phyloP scores from a whole-genome alignment of 2,113 vertebrate species.

The Chrysochloris asiatica region DNA sequence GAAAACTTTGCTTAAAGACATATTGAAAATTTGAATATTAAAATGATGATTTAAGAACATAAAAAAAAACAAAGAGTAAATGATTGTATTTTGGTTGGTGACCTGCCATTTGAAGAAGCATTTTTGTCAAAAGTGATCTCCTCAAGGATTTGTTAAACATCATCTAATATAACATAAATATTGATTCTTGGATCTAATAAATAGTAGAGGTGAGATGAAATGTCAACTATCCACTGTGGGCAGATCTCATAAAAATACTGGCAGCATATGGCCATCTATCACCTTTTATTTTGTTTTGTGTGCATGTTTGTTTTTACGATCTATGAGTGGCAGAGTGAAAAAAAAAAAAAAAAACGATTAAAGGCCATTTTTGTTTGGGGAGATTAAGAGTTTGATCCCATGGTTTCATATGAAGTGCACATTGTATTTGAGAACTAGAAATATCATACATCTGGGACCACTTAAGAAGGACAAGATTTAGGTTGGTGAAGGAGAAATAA shows the following conservation, averaged over 20 bases:
- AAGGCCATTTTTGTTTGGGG: conserved; percentile 49
- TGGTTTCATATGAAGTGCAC: conserved; percentile 31
- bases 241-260: conserved; percentile 55
- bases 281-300: conserved; percentile 54
- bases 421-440: conserved; percentile 43
- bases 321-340: conserved; percentile 35
- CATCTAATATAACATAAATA: conserved; percentile 61
- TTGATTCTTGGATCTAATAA: conserved; percentile 59
- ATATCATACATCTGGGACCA: neutral
- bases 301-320: conserved; percentile 46
- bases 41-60: conserved; percentile 24
- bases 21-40: conserved; percentile 36
- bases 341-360: conserved; percentile 3
- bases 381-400: conserved; percentile 51
- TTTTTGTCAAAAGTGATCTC: conserved; percentile 48
- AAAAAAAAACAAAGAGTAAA: conserved; percentile 15
- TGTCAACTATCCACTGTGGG: conserved; percentile 56
- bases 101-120: conserved; percentile 31
- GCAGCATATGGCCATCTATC: conserved; percentile 41
- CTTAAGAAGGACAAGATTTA: conserved; percentile 58
- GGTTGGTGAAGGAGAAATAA: neutral
- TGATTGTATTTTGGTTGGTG: conserved; percentile 3
- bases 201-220: conserved; percentile 64
- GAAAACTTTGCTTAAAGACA: conserved; percentile 39
- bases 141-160: conserved; percentile 54